Evolutionary conservation across 2,797 vertebrate species (phyloP).

Genomic region (Orientallactaga sibirica): DNA sequence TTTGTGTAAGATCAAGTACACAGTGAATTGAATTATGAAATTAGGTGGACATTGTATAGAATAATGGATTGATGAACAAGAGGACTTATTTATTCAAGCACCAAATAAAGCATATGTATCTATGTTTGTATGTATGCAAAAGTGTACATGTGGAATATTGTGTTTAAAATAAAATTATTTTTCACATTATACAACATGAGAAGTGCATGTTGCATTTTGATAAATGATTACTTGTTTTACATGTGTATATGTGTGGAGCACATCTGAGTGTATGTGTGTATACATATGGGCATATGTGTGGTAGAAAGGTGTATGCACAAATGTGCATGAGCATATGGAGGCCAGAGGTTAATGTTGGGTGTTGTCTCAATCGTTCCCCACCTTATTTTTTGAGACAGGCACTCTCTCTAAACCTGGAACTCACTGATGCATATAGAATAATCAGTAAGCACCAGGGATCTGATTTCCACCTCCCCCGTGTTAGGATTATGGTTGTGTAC

Average conservation of each 20-base stretch:
- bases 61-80: background rate
- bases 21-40: slow-evolving; percentile 46
- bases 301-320: no score
- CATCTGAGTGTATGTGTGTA: background rate
- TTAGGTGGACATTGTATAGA: background rate
- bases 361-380: no score
- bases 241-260: background rate
- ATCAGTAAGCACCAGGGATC: no score
- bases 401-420: no score
- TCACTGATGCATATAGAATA: no score
- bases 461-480: no score
- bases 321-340: no score
- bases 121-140: background rate
- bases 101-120: background rate
- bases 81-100: slow-evolving; percentile 40
- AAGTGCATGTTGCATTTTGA: background rate
- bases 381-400: no score
- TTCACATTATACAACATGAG: background rate
- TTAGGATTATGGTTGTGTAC: no score
- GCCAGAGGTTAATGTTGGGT: no score
- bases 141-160: background rate
- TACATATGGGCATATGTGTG: background rate
- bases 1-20: background rate
- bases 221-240: slow-evolving; percentile 3
- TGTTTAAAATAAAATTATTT: slow-evolving; percentile 34